Evolutionary conservation across 2,113 vertebrate genomes (phyloP).

Genomic region (Prunella himalayana): DNA sequence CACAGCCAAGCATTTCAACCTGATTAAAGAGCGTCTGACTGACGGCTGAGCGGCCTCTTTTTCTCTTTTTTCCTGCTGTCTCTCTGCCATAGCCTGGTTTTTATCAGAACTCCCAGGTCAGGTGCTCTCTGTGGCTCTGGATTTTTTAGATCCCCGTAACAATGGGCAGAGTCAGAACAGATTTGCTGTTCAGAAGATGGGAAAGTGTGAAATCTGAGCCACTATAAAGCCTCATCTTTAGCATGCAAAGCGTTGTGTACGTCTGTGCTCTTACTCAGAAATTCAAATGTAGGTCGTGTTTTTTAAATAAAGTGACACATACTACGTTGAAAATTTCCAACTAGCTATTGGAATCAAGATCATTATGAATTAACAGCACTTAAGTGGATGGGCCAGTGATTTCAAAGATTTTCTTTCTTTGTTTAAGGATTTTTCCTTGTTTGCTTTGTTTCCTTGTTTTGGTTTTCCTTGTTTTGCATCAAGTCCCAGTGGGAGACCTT

Average conservation of each 20-base stretch:
- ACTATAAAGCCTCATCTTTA: background rate
- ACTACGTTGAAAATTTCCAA: background rate
- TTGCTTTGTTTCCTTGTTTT: background rate
- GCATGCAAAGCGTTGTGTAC: background rate
- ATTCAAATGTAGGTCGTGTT: background rate
- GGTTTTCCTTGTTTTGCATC: background rate
- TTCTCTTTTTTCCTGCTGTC: background rate
- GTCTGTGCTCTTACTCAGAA: background rate
- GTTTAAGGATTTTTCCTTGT: background rate
- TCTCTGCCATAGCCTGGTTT: background rate
- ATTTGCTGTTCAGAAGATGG: background rate
- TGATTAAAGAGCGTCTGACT: slow-evolving; percentile 36
- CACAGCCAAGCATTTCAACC: background rate
- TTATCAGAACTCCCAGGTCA: background rate
- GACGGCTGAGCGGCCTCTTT: background rate
- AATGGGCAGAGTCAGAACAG: background rate
- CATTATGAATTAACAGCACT: background rate
- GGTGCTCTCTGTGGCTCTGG: background rate
- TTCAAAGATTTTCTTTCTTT: background rate
- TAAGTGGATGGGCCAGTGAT: background rate
- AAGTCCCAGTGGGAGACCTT: background rate
- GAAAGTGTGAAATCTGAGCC: background rate
- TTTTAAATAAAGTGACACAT: background rate
- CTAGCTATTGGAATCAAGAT: background rate
- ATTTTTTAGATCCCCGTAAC: background rate